A percentile compares a stretch with the other conserved stretches of the same genome.
Evolutionary conservation across 2,113 vertebrate genomes (phyloP).

Genomic region (Ceyx margarethae): DNA sequence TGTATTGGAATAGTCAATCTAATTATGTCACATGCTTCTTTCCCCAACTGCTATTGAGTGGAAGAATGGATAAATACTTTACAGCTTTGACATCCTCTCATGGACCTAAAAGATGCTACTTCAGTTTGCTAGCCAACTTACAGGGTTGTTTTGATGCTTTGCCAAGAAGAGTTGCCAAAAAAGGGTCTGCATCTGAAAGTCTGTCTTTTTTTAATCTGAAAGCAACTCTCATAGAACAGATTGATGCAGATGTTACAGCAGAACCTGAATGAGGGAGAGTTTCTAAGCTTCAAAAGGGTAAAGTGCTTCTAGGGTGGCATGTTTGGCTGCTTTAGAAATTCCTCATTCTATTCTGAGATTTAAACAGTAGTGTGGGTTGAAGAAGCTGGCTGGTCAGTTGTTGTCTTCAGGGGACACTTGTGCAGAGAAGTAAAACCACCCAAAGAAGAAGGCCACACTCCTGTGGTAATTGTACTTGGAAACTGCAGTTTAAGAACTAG

Average conservation of each 20-base stretch:
- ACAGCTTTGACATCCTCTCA: too few relatives aligned
- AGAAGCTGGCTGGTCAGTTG: not conserved
- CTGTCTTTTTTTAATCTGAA: constrained; percentile 5
- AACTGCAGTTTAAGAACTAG: not conserved
- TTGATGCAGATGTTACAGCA: not conserved
- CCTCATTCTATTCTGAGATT: not conserved
- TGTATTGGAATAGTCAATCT: not conserved
- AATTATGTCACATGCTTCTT: not conserved
- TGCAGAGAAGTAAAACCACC: not conserved
- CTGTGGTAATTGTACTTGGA: not conserved
- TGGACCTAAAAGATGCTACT: constrained; percentile 2
- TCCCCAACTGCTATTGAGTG: not conserved
- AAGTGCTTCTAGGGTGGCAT: not conserved
- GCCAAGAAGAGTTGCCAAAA: constrained; percentile 34
- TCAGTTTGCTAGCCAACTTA: constrained; percentile 15
- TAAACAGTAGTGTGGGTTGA: not conserved
- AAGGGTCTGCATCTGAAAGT: not conserved
- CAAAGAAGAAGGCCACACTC: not conserved
- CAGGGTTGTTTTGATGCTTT: not conserved
- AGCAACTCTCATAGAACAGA: not conserved
- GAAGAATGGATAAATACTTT: not conserved
- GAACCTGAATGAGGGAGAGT: not conserved
- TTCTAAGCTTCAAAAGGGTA: not conserved
- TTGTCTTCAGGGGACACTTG: not conserved
- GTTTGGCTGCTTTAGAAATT: not conserved